Evolutionary conservation across 1,140 invertebrate species (phyloP).

Genomic region (Listronotus bonariensis): DNA sequence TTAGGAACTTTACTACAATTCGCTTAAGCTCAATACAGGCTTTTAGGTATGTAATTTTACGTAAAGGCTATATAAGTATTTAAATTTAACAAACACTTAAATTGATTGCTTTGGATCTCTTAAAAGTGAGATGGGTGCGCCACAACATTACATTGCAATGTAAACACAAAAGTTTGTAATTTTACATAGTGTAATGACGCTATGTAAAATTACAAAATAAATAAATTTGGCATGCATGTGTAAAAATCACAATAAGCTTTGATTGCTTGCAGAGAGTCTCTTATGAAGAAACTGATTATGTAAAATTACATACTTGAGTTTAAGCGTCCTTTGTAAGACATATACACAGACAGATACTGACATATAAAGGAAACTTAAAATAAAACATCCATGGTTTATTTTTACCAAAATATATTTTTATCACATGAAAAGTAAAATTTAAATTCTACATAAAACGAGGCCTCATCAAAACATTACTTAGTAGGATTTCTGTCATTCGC

Average conservation of each 20-base stretch:
- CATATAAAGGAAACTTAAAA: conserved; percentile 41
- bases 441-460: conserved; percentile 43
- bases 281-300: conserved; percentile 5
- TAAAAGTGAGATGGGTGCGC: conserved; percentile 1
- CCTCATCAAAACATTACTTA: conserved; percentile 46
- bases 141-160: conserved; percentile 17
- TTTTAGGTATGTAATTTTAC: background rate
- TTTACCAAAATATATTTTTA: conserved; percentile 52
- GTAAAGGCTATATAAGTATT: background rate
- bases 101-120: conserved; percentile 7
- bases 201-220: conserved; percentile 23
- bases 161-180: conserved; percentile 2
- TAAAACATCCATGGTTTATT: conserved; percentile 45
- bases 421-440: conserved; percentile 45
- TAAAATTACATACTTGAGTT: conserved; percentile 43
- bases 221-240: conserved; percentile 15
- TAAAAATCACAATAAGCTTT: conserved; percentile 23
- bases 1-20: conserved; percentile 21
- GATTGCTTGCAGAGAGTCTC: conserved; percentile 3
- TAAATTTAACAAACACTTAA: background rate
- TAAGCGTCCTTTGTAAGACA: conserved; percentile 45
- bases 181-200: background rate
- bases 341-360: conserved; percentile 37
- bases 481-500: conserved; percentile 15
- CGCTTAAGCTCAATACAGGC: conserved; percentile 10